A percentile compares a stretch with the other conserved stretches of the same genome.
Conservation (phyloP, 2,113 vertebrate genomes). For the Notothenia coriiceps region DNA sequence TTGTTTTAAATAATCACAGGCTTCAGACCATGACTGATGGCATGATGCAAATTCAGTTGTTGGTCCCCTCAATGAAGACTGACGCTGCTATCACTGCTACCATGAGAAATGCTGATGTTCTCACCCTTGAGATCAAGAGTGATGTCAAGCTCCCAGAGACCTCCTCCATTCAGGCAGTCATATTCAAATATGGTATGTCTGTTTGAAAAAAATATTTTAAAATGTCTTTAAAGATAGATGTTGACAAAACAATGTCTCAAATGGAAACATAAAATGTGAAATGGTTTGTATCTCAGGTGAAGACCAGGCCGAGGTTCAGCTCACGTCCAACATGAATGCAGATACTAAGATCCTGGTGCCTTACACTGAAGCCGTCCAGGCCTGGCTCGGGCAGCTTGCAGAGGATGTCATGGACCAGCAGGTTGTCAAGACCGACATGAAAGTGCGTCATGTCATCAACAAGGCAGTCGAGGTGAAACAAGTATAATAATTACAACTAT, state of each 20-base stretch:
- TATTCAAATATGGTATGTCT: slow-evolving; percentile 86
- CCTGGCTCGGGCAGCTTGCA: slow-evolving; percentile 65
- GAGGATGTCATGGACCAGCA: slow-evolving; percentile 84
- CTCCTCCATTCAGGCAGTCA: slow-evolving; percentile 83
- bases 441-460: slow-evolving; percentile 87
- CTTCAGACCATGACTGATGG: slow-evolving; percentile 78
- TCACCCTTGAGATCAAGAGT: slow-evolving; percentile 85
- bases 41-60: slow-evolving; percentile 83
- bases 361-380: slow-evolving; percentile 70
- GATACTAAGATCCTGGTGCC: slow-evolving; percentile 80
- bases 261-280: slow-evolving; percentile 7
- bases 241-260: neutral
- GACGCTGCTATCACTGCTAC: slow-evolving; percentile 84
- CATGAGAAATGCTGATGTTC: slow-evolving; percentile 72
- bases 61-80: slow-evolving; percentile 84
- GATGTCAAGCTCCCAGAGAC: slow-evolving; percentile 83
- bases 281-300: slow-evolving; percentile 81
- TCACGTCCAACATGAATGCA: slow-evolving; percentile 85
- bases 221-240: neutral
- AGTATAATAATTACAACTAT: neutral
- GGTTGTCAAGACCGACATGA: slow-evolving; percentile 91
- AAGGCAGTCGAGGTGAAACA: slow-evolving; percentile 87
- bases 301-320: slow-evolving; percentile 87
- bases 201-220: neutral
- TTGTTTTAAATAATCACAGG: slow-evolving; percentile 73